These are phyloP conservation scores for Agrotis exclamationis DNA, from an alignment of 2,888 invertebrate species.

Conservation along the genomic window DNA sequence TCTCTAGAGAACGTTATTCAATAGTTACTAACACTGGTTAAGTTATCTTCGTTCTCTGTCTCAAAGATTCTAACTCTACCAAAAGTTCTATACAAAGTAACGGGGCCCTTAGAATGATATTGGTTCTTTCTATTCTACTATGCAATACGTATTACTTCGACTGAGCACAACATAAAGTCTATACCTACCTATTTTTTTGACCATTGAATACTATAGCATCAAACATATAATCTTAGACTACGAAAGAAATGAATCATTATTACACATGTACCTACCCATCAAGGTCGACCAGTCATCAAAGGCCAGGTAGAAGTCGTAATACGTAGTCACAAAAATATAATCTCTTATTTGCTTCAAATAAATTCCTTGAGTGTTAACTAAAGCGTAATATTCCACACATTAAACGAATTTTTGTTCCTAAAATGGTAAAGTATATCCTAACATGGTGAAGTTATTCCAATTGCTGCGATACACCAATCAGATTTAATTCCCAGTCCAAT, in stretches of 20 bases:
- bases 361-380: constrained; percentile 1
- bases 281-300: constrained; percentile 34
- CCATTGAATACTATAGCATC: constrained; percentile 6
- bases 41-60: too few relatives aligned
- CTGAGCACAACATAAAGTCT: neutral
- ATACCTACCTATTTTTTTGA: neutral
- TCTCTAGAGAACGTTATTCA: too few relatives aligned
- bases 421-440: constrained; percentile 20
- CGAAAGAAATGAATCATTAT: constrained; percentile 35
- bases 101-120: too few relatives aligned
- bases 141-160: neutral
- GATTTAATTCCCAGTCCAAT: constrained; percentile 36
- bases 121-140: too few relatives aligned
- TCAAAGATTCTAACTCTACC: too few relatives aligned
- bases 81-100: neutral
- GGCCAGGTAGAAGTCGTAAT: constrained; percentile 4
- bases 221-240: constrained; percentile 1
- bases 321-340: neutral
- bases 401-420: constrained; percentile 14
- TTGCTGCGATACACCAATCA: constrained; percentile 17
- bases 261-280: constrained; percentile 15
- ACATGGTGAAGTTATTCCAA: constrained; percentile 16
- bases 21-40: too few relatives aligned
- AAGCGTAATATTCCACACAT: neutral
- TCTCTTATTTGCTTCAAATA: constrained; percentile 10